Evolutionary conservation across 2,888 invertebrate genomes (phyloP).

Genomic region (Stratiomys singularior): DNA sequence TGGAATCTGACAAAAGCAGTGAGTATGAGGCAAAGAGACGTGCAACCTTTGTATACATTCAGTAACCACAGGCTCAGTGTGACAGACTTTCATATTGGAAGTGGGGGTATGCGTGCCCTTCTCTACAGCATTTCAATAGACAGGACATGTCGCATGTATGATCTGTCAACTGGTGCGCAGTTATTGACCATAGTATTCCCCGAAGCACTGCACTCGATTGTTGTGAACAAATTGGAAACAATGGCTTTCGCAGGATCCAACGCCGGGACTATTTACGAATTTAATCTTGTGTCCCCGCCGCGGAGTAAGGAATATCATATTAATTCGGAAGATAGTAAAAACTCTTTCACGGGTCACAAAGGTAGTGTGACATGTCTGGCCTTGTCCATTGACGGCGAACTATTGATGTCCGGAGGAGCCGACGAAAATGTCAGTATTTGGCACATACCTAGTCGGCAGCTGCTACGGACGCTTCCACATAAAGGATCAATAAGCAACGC

Average conservation of each 20-base stretch:
- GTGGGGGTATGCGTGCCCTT: conserved; percentile 75
- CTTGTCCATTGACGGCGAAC: conserved; percentile 76
- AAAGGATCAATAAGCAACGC: conserved; percentile 82
- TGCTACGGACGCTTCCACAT: conserved; percentile 75
- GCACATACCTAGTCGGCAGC: conserved; percentile 82
- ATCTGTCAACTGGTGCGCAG: conserved; percentile 74
- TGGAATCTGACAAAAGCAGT: conserved; percentile 78
- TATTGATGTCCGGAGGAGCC: conserved; percentile 79
- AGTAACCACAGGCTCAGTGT: conserved; percentile 84
- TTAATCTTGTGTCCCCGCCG: conserved; percentile 75
- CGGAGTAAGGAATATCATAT: conserved; percentile 74
- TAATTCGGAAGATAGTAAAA: conserved; percentile 67
- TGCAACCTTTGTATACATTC: conserved; percentile 73
- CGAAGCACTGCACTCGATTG: conserved; percentile 74
- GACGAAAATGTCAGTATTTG: conserved; percentile 82
- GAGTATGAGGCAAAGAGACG: conserved; percentile 58
- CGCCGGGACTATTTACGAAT: conserved; percentile 77
- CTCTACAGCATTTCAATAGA: conserved; percentile 84
- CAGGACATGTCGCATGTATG: conserved; percentile 84
- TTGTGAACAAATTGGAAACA: conserved; percentile 76
- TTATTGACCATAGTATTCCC: conserved; percentile 81
- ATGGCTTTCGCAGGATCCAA: conserved; percentile 79
- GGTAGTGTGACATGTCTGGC: conserved; percentile 77
- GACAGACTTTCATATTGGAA: conserved; percentile 80
- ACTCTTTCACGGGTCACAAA: conserved; percentile 75